Evolutionary conservation across 2,797 vertebrate species (phyloP).

Genomic region (Sebastes kiyomatsui): DNA sequence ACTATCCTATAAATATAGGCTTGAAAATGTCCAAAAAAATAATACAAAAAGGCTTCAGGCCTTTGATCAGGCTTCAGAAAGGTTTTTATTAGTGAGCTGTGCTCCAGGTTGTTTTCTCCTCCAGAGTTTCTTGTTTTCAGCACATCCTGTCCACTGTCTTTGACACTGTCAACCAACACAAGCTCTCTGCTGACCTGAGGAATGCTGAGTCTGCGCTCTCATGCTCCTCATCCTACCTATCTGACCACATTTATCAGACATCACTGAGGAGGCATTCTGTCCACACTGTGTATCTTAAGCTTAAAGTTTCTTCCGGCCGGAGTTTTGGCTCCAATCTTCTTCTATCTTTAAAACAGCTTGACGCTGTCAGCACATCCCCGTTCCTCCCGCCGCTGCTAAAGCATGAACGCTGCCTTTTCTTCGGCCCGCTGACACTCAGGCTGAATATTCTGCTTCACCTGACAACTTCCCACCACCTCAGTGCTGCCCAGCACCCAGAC

Average conservation of each 20-base stretch:
- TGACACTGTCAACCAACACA: constrained; percentile 3
- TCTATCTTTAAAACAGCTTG: constrained; percentile 17
- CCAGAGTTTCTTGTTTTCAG: background rate
- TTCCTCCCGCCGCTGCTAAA: constrained; percentile 12
- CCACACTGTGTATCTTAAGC: constrained; percentile 5
- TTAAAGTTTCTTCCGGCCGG: background rate
- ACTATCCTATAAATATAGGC: too few species aligned
- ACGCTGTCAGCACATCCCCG: constrained; percentile 29
- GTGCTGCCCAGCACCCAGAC: background rate
- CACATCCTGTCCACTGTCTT: background rate
- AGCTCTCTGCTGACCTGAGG: constrained; percentile 15
- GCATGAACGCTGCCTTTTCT: constrained; percentile 26
- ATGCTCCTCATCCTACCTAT: background rate
- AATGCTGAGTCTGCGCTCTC: background rate
- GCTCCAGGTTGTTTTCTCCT: background rate
- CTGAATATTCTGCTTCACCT: constrained; percentile 27
- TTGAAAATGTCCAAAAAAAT: too few species aligned
- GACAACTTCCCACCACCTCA: constrained; percentile 25
- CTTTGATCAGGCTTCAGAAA: background rate
- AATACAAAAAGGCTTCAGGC: too few species aligned
- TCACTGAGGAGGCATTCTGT: background rate
- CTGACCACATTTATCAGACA: background rate
- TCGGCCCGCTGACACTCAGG: constrained; percentile 29
- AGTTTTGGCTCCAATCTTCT: constrained; percentile 2
- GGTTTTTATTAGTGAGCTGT: background rate